Conservation (phyloP, 2,797 vertebrate genomes). For the Anolis apletophallus region DNA sequence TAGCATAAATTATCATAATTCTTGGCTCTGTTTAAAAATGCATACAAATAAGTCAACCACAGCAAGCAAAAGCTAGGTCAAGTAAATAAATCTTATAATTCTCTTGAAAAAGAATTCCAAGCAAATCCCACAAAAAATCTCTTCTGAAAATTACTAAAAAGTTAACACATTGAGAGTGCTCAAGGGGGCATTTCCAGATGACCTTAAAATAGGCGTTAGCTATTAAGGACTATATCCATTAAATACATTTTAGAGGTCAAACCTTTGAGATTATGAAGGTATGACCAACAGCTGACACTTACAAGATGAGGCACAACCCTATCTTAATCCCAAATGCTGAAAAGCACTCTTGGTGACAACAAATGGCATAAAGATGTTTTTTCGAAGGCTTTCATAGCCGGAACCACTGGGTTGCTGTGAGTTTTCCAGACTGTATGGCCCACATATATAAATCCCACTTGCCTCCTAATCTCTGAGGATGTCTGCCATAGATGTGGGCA, state of each 20-base stretch:
- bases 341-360: neutral
- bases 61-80: neutral
- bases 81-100: neutral
- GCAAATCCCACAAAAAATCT: neutral
- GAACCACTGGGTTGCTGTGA: no score
- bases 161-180: neutral
- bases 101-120: neutral
- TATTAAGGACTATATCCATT: neutral
- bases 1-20: neutral
- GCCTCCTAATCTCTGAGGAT: no score
- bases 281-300: neutral
- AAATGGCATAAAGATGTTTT: neutral
- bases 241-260: neutral
- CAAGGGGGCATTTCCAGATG: neutral
- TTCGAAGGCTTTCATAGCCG: no score
- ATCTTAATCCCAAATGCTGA: neutral
- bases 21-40: neutral
- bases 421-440: no score
- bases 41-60: conserved; percentile 6
- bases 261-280: neutral
- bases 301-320: neutral
- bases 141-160: neutral
- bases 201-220: neutral
- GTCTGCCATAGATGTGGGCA: no score
- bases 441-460: no score